Base-by-base conservation (phyloP, 2,888 invertebrate species). In the Lamellibrachia columna region DNA sequence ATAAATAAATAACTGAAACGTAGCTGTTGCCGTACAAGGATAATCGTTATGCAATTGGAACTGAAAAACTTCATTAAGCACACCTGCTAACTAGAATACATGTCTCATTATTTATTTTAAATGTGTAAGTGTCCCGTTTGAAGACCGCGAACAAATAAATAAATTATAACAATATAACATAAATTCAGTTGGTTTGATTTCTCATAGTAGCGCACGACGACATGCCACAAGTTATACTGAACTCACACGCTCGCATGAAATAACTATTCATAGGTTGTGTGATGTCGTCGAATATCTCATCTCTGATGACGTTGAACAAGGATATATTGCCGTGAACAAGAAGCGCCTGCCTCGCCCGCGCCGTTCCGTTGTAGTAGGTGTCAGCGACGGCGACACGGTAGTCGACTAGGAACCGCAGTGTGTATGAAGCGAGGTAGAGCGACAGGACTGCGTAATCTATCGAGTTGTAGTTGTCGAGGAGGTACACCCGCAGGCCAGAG, bases 351-450 rank as follows among this genome's bases (percentile, higher is more conserved):
- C 95, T 93, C 22, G 96, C 96, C 91, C 94, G 93, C 7, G 92
- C 92, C 9, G 96, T 96, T 58, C 95, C 96, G 93, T 96, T 95
- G 94, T 95, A 96, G 93, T 94, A 94, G 52, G 93, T 94, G 94
- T 96, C 96, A 7, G 96, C 96, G 90, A 95, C 95, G 60, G 95
- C 95, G 52, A 96, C 96, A 94, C 95, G 95, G 93, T 95, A 95
- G 93, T 96, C 96, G 8, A 96, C 96, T 93, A 96, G 95, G 94
- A 96, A 96, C 91, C 96, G 94, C 53, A 96, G 95, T 11, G 96
- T 95, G 93, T 96, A 96, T 2, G 96, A 96, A n/a, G 96, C 96
- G 90, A 96, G 94, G 94, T 96, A 96, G 95, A 96, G 96, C 9
- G 96, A 96, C 52, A 96, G 94, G 52, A 96, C 96, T 92, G 95